Evolutionary conservation across 1,140 invertebrate species (phyloP).

Genomic region (Nixonia krombeini): DNA sequence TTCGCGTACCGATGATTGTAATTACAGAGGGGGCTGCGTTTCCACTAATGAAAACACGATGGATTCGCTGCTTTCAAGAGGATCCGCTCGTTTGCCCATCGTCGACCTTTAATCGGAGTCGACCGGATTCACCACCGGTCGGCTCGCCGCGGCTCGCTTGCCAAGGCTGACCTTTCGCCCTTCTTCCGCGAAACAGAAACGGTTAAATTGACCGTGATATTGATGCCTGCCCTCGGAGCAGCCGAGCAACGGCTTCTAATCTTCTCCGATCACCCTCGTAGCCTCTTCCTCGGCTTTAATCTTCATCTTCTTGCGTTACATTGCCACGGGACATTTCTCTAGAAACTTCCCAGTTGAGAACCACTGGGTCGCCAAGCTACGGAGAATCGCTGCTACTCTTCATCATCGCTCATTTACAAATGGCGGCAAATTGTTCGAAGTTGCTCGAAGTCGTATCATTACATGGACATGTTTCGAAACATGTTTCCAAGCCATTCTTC

Average conservation of each 20-base stretch:
- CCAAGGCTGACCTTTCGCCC: slow-evolving; percentile 35
- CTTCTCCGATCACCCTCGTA: too few relatives aligned
- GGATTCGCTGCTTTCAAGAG: slow-evolving; percentile 12
- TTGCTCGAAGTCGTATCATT: slow-evolving; percentile 9
- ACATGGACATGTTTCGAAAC: slow-evolving; percentile 4
- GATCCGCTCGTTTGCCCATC: slow-evolving; percentile 22
- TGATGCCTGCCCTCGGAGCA: slow-evolving; percentile 30
- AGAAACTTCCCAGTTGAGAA: too few relatives aligned
- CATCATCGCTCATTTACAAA: background rate
- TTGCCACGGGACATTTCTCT: background rate
- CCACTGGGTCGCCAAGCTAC: too few relatives aligned
- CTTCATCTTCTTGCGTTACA: slow-evolving; percentile 11
- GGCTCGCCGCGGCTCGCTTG: slow-evolving; percentile 26
- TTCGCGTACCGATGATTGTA: background rate
- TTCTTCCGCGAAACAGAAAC: slow-evolving; percentile 30
- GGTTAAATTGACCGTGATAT: slow-evolving; percentile 41
- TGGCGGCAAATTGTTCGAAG: slow-evolving; percentile 6
- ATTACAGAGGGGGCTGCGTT: background rate
- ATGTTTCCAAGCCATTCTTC: background rate
- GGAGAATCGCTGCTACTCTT: too few relatives aligned
- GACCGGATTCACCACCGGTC: slow-evolving; percentile 25
- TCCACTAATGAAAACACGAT: slow-evolving; percentile 18
- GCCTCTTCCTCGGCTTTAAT: slow-evolving; percentile 16
- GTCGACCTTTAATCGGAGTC: slow-evolving; percentile 30
- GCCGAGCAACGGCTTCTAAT: slow-evolving; percentile 23